Percentiles rank a stretch among this genome's conserved stretches.
These are phyloP conservation scores for Philopedon plagiatum DNA, from an alignment of 2,888 invertebrate genomes.

Conservation along the genomic window DNA sequence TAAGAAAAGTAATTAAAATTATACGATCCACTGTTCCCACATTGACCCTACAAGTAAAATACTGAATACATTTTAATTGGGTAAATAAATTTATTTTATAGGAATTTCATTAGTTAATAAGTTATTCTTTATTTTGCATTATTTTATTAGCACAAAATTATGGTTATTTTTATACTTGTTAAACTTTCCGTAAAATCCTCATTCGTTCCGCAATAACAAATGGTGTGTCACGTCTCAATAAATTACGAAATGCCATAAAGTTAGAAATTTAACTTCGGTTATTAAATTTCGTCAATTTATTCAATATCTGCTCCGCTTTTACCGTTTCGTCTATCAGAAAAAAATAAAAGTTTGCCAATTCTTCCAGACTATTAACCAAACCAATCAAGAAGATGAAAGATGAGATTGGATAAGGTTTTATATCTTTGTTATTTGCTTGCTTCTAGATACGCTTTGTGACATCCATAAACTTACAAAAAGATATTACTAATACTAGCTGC, in stretches of 20 bases:
- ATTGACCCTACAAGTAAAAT: too few relatives aligned
- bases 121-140: too few relatives aligned
- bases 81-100: too few relatives aligned
- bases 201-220: not conserved
- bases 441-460: conserved; percentile 33
- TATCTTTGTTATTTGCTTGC: conserved; percentile 32
- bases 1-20: too few relatives aligned
- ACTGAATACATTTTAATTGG: too few relatives aligned
- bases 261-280: conserved; percentile 2
- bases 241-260: conserved; percentile 7
- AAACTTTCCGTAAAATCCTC: too few relatives aligned
- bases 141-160: too few relatives aligned
- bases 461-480: conserved; percentile 58
- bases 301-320: conserved; percentile 2
- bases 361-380: conserved; percentile 32
- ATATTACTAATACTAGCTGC: conserved; percentile 58
- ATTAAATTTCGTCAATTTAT: conserved; percentile 8
- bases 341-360: conserved; percentile 19
- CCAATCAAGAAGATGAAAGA: conserved; percentile 37
- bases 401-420: conserved; percentile 38
- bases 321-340: conserved; percentile 1
- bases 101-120: too few relatives aligned
- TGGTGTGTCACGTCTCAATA: not conserved
- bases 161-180: too few relatives aligned
- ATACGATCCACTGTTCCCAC: too few relatives aligned